phyloP scores from a whole-genome alignment of 2,113 vertebrate species.

The Oreotragus oreotragus region DNA sequence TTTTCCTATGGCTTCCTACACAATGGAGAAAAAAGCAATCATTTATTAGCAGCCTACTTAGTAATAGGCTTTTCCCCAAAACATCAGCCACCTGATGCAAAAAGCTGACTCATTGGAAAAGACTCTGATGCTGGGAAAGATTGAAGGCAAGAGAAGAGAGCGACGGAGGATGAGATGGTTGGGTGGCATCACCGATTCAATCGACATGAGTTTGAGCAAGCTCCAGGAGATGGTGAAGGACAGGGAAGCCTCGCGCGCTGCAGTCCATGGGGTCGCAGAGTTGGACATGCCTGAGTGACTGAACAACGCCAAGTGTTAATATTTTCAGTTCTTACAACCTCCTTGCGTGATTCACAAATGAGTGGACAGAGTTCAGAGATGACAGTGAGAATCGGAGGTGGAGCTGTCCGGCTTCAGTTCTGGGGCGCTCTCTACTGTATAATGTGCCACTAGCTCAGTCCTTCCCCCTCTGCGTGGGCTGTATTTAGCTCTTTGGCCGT shows the following conservation, averaged over 20 bases:
- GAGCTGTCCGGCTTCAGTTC: too few species aligned
- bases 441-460: background rate
- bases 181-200: background rate
- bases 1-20: background rate
- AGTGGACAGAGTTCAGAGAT: background rate
- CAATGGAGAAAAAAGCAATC: background rate
- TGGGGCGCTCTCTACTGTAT: background rate
- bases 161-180: background rate
- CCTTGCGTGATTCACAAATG: background rate
- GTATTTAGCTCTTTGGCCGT: background rate
- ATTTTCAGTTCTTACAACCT: background rate
- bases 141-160: background rate
- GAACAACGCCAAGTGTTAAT: background rate
- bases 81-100: background rate
- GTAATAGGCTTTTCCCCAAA: background rate
- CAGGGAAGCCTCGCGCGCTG: background rate
- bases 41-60: background rate
- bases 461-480: background rate
- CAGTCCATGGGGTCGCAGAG: background rate
- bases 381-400: background rate
- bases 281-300: background rate
- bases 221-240: background rate
- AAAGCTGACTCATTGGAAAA: background rate
- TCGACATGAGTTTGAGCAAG: background rate
- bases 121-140: background rate